These are phyloP conservation scores for Sitta carolinensis DNA, from an alignment of 2,797 vertebrate species.

Conservation along the genomic window DNA sequence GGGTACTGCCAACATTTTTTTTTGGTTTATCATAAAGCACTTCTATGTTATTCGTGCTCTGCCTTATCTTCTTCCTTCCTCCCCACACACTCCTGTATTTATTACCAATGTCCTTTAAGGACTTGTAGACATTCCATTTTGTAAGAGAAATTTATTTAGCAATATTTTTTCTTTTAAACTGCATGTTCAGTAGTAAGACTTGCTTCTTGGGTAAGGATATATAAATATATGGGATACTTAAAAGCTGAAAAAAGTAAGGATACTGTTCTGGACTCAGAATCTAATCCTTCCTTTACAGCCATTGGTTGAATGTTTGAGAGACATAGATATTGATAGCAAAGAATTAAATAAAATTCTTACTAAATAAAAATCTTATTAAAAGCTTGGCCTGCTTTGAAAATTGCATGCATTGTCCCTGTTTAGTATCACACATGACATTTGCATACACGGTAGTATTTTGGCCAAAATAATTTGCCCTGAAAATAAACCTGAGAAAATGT, in stretches of 20 bases:
- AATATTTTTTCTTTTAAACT: background rate
- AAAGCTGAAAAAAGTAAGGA: background rate
- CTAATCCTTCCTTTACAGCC: background rate
- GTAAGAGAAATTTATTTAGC: background rate
- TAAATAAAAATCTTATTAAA: background rate
- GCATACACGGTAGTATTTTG: fast-evolving
- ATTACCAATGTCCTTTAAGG: background rate
- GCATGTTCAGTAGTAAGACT: background rate
- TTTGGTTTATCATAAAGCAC: background rate
- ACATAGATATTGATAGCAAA: background rate
- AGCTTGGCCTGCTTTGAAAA: background rate
- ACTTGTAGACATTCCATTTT: background rate
- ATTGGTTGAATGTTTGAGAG: background rate
- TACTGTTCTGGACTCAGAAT: background rate
- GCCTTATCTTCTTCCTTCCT: background rate
- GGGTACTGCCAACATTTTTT: background rate
- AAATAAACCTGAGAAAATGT: background rate
- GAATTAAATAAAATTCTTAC: background rate
- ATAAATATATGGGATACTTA: background rate
- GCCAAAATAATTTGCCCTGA: background rate
- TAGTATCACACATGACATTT: background rate
- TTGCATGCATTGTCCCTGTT: background rate
- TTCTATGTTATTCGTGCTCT: background rate
- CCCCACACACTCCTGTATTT: background rate
- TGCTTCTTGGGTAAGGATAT: background rate